Base-by-base conservation (phyloP, 2,888 invertebrate species). In the Aleiodes testaceus region DNA sequence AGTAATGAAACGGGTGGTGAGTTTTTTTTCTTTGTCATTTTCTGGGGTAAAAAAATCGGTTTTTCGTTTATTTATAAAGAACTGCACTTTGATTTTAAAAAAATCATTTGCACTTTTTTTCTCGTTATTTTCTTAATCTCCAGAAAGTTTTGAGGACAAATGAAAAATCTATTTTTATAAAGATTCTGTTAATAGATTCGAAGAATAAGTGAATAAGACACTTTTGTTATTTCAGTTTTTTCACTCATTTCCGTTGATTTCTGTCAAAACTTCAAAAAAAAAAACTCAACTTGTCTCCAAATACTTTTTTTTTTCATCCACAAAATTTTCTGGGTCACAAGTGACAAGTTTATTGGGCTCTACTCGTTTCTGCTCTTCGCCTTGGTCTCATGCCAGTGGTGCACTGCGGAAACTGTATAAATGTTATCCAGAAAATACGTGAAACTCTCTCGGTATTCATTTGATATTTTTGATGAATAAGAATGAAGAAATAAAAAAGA, bases 1-100 rank as follows among this genome's bases (percentile, higher is more conserved):
- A 47, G 44, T 47, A 26, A 49, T 14, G 72, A 66, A 70, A 77
- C 36, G 11, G 36, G 80, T 82, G 65, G 36, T 64, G 36, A 64
- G 63, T 64, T 70, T 55, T 3, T 53, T 18, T 45, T 20, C 9
- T 20, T n/a, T n/a, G n/a, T 6, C 30, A 47, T 36, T 55, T 53
- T 26, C 1, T 30, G 22, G 5, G 14, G 44, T 44, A 26, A 16
- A 36, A 22, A 6, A 26, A 30, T 47, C 36, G 11, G 44, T 7
- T 9, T 12, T n/a, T 22, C 3, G 26, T 47, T 18, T n/a, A 3
- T 63, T 20, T 45, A 22, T 26, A 6, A 26, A 16, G n/a, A 22
- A 30, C 5, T 14, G 36, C 14, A 7, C 14, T 14, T 16, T 18
- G n/a, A n/a, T 50, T 14, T 18, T 7, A 12, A 14, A 64, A 47